phyloP scores from a whole-genome alignment of 37 sponge, comb jelly and placozoan species.

The Oscarella lobularis region DNA sequence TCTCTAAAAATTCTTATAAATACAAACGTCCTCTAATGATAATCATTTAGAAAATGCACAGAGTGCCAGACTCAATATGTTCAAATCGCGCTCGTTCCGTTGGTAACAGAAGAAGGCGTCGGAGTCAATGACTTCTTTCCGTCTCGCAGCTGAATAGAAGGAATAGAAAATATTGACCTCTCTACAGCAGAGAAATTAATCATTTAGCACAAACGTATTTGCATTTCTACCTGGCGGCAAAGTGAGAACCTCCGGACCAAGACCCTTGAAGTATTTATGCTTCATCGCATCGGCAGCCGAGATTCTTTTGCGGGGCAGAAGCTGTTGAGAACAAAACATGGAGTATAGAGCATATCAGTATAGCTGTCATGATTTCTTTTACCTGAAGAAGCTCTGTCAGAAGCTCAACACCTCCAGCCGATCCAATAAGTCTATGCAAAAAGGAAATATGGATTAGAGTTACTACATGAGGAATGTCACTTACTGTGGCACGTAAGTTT shows the following conservation, averaged over 20 bases:
- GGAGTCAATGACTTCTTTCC: conserved; percentile 1
- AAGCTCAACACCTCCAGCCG: conserved; percentile 36
- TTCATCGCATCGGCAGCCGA: conserved; percentile 53
- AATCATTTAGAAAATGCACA: no score
- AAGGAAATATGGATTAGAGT: not conserved
- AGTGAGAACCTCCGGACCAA: conserved; percentile 16
- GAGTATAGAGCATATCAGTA: no score
- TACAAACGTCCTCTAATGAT: no score
- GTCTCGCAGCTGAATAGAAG: not conserved
- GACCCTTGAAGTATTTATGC: conserved; percentile 54
- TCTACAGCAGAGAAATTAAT: not conserved
- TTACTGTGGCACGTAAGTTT: conserved; percentile 30
- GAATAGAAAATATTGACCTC: not conserved
- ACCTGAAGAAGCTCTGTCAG: conserved; percentile 43
- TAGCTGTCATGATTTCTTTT: no score
- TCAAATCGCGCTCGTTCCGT: no score
- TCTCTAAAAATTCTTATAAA: no score
- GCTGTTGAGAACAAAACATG: no score
- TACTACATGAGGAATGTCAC: not conserved
- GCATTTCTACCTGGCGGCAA: conserved; percentile 43
- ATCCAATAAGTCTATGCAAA: conserved; percentile 32
- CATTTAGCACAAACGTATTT: no score
- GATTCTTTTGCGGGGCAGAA: conserved; percentile 58
- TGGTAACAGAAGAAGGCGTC: not conserved
- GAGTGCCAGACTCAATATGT: no score